phyloP scores from a whole-genome alignment of 35 echinoderm and acorn worm genomes.

The Chiridota heheva region DNA sequence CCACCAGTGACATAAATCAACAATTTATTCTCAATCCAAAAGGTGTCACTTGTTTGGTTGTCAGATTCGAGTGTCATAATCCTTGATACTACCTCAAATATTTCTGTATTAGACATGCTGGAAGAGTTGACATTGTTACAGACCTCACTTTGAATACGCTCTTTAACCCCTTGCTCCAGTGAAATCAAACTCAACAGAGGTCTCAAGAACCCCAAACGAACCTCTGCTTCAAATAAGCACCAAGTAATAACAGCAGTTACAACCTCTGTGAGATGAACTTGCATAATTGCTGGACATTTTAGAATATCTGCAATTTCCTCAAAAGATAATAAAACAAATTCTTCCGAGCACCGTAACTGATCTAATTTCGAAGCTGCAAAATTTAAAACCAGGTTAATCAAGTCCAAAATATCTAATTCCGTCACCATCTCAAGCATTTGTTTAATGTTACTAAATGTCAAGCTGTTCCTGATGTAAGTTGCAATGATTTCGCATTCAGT shows the following conservation, averaged over 20 bases:
- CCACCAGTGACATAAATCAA: slow-evolving; percentile 52
- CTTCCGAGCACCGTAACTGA: background rate
- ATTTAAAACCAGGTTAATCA: background rate
- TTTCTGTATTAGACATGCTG: no score
- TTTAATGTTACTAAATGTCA: background rate
- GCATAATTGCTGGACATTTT: no score
- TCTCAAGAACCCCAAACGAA: no score
- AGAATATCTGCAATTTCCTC: slow-evolving; percentile 31
- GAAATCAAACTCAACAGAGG: no score
- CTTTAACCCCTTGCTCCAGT: no score
- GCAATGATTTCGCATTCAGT: background rate
- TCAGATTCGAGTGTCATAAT: background rate
- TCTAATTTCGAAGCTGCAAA: slow-evolving; percentile 13
- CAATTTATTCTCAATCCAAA: slow-evolving; percentile 11
- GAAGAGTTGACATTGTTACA: no score
- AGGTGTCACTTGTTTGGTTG: slow-evolving; percentile 14
- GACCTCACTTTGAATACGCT: no score
- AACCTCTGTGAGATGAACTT: no score
- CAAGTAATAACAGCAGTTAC: slow-evolving; percentile 6
- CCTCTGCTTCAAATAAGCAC: slow-evolving; percentile 5
- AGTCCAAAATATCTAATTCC: background rate
- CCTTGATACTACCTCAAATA: no score
- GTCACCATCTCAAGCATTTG: slow-evolving; percentile 1
- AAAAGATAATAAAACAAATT: slow-evolving; percentile 13
- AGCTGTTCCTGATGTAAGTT: no score